These are phyloP conservation scores for Drosophila pandora DNA, from an alignment of 1,140 invertebrate genomes.

Conservation along the genomic window DNA sequence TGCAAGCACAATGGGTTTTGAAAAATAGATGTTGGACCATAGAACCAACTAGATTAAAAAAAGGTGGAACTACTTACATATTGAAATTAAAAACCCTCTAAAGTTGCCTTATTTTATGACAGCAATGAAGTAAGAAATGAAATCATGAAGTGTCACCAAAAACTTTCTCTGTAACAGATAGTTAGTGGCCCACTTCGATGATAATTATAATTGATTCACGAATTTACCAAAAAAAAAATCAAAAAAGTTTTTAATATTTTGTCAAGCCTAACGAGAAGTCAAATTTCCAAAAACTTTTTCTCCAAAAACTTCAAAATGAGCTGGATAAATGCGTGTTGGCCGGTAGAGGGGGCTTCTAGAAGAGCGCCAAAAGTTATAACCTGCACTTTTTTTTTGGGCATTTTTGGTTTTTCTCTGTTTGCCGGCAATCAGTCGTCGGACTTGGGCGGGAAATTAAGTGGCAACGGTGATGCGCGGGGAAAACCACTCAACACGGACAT, in stretches of 20 bases:
- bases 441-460: conserved; percentile 34
- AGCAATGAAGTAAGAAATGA: neutral
- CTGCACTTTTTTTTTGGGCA: conserved; percentile 1
- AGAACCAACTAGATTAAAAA: neutral
- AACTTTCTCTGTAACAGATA: conserved; percentile 19
- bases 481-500: conserved; percentile 62
- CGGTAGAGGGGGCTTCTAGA: neutral
- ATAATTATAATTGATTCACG: conserved; percentile 56
- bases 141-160: conserved; percentile 1
- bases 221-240: conserved; percentile 43
- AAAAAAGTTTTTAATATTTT: conserved; percentile 36
- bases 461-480: conserved; percentile 27
- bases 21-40: conserved; percentile 5
- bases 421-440: conserved; percentile 40
- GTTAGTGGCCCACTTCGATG: conserved; percentile 29
- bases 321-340: conserved; percentile 20
- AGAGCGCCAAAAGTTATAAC: conserved; percentile 18
- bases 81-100: neutral
- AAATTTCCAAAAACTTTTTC: conserved; percentile 38
- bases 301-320: conserved; percentile 40
- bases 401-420: conserved; percentile 15
- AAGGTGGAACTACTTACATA: no score
- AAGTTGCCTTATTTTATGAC: neutral
- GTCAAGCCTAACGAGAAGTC: conserved; percentile 37
- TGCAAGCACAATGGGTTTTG: neutral